phyloP scores from a whole-genome alignment of 1,140 invertebrate species.

The Potamilus streckersoni region DNA sequence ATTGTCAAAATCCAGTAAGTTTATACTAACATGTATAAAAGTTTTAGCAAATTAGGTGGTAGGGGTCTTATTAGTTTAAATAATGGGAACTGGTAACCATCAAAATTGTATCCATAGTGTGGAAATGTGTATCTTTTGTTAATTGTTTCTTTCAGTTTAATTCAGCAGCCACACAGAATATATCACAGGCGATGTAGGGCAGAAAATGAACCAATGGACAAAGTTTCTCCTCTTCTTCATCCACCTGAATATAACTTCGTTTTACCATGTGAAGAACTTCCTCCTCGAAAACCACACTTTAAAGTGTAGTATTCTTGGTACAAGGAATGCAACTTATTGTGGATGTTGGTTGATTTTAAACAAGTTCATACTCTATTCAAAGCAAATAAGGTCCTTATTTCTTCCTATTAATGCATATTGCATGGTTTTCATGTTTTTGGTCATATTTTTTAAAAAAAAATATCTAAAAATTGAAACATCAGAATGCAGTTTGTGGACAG shows the following conservation, averaged over 20 bases:
- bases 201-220: slow-evolving; percentile 44
- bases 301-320: slow-evolving; percentile 45
- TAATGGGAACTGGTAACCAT: too few relatives aligned
- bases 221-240: slow-evolving; percentile 52
- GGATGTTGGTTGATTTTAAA: neutral
- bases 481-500: slow-evolving; percentile 5
- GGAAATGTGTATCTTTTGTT: slow-evolving; percentile 1
- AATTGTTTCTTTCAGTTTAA: slow-evolving; percentile 6
- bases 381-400: neutral
- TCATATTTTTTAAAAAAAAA: neutral
- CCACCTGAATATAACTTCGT: slow-evolving; percentile 42
- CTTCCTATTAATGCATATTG: too few relatives aligned
- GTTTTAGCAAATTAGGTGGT: too few relatives aligned
- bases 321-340: neutral
- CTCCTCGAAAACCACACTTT: slow-evolving; percentile 59
- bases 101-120: too few relatives aligned
- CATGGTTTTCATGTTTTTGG: too few relatives aligned
- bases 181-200: slow-evolving; percentile 29
- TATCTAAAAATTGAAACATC: neutral
- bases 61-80: too few relatives aligned
- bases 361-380: neutral
- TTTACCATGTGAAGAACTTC: slow-evolving; percentile 43
- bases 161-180: slow-evolving; percentile 26
- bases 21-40: too few relatives aligned
- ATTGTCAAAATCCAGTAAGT: too few relatives aligned